Base-by-base conservation (phyloP, 1,140 invertebrate genomes). In the Pogonomyrmex barbatus region DNA sequence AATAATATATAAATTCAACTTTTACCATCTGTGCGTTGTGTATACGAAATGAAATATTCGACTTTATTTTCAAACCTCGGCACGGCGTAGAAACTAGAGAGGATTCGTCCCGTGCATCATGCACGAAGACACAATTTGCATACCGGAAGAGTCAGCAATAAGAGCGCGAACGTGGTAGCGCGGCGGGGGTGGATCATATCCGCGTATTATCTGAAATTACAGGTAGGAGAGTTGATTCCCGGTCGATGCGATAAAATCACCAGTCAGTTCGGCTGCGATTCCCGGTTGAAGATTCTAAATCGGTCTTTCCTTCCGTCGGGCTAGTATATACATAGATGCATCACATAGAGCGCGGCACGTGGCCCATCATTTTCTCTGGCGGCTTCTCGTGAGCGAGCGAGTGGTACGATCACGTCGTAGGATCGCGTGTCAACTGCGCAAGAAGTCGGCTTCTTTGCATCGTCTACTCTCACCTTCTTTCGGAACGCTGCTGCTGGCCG, bases 341-440 rank as follows among this genome's bases (percentile, higher is more conserved):
- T 24, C 65, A 71, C n/a, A 2, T 39, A 45, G 63, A 52, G 30
- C 77, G 45, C 50, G 78, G 39, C 79, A 73, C 79, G 79, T 83
- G 79, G 79, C 68, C 79, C 39, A 50, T 75, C 68, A 30, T 75
- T 36, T 62, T 30, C 24, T 39, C 10, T 33, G 60, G 45, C 33
- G 24, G n/a, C 63, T 33, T 45, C 63, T 70, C 52, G 65, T 33
- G 52, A 71, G 78, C 14, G 62, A 42, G 60, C 24, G 77, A 81
- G 47, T 36, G 54, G 67, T 52, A 73, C 54, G 79, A 82, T 82
- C 68, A 60, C 67, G 52, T 60, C 50, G 67, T 56, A 47, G 54
- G 68, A 83, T 89, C 71, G 81, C 87, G 81, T 85, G 78, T 79
- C 71, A 82, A 82, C 84, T 36, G 63, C 75, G 30, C 24, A 24